Base-by-base conservation (phyloP, 2,888 invertebrate genomes). In the Antheraea assamensis region DNA sequence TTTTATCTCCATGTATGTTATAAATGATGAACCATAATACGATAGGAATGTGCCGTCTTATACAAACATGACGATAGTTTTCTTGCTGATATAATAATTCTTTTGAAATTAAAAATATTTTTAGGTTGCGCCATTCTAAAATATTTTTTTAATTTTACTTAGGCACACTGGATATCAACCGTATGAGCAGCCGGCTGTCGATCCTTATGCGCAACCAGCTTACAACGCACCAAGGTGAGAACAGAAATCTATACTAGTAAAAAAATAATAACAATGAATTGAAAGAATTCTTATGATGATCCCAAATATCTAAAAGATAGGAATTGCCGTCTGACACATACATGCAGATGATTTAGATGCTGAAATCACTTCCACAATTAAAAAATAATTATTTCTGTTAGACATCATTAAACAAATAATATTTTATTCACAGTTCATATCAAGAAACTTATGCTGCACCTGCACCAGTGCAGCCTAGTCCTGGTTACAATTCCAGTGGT, bases 41-140 rank as follows among this genome's bases (percentile, higher is more conserved):
- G 94, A 94, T 93, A 94, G 94, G 94, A 94, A 94, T 93, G 94
- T 94, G 94, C 94, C 93, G 94, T 93, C 94, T 92, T 90, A 94
- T 90, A 94, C 93, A 93, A 76, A 90, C 72, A 87, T 94, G 94
- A 92, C 92, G 93, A 89, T 88, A 87, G 77, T 82, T 80, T 82
- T 75, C 77, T 76, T 76, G 79, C 92, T 93, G 93, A 92, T 73
- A 52, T 30, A 61, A 70, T 70, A 49, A 47, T 42, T 42, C 24
- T 52, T 64, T 71, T 17, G 66, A 27, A 61, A 30, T 55, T 21
- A 24, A 17, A 64, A 13, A 17, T 61, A 19, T 42, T 17, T 61
- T 61, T 27, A 24, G 27, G 1, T 49, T 61, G 19, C 30, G 30
- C n/a, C 35, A 61, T 49, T 27, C n/a, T 27, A 3, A 10, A 8